Evolutionary conservation across 1,140 invertebrate genomes (phyloP), one percentile per base, ranked within the genome.

Genomic region (Aphelenchoides fujianensis): DNA sequence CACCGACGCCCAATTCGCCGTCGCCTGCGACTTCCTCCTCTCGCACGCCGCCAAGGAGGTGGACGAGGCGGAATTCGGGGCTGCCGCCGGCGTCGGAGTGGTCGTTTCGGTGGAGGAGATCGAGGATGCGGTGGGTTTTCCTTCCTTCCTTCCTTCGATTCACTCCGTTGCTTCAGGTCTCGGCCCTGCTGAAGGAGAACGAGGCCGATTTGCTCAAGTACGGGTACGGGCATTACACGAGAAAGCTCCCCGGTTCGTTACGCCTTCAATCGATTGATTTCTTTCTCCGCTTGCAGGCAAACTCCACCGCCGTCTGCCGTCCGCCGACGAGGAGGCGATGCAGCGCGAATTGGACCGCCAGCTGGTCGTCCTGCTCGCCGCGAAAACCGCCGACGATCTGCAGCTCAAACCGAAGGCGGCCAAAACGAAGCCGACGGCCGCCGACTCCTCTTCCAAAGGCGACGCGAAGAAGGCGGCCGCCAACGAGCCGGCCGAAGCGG

Each of bases 341-440:
- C n/a, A n/a, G n/a, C n/a, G n/a, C n/a, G n/a, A n/a, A n/a, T n/a
- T n/a, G n/a, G n/a, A n/a, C n/a, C n/a, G n/a, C n/a, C n/a, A n/a
- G n/a, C n/a, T n/a, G n/a, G n/a, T n/a, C 68, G 94, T 93, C 86
- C 85, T 97, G 34, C 86, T 97, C 23, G 95, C 95, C 2, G 91
- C 92, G 37, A 97, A 97, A 88, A 93, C 91, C 53, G 93, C 91
- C 74, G 90, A 89, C 68, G 94, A 97, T 87, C 83, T 91, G 89
- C 90, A 91, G 62, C 86, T 88, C 31, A 68, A 76, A 31, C 69
- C 70, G 48, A 57, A 32, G 37, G 64, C 67, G 30, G 74, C 61
- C 53, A 70, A 37, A 35, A 59, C 48, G 9, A 32, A 88, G 36
- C 91, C 90, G 85, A 77, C 82, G 71, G 86, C 86, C 62, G n/a